Evolutionary conservation across 1,140 invertebrate genomes (phyloP), one percentile per base, ranked within the genome.

Genomic region (Neodiprion virginianus): DNA sequence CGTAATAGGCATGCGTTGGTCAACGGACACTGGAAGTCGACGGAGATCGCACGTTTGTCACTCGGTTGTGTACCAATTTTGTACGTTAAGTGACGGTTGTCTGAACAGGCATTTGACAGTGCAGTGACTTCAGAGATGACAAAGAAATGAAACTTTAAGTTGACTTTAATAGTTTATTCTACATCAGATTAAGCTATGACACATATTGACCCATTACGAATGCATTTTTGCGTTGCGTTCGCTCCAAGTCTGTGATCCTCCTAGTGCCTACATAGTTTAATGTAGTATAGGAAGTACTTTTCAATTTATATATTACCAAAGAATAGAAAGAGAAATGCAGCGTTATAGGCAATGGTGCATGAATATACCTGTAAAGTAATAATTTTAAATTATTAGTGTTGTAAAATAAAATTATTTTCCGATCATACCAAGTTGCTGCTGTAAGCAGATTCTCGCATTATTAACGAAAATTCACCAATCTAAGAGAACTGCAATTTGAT

Each of bases 231-330:
- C n/a, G 23, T 28, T n/a, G 73, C 53, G 48, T 23, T 71, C 53
- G n/a, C 11, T 61, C 48, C 78, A 80, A 83, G 78, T 83, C 84
- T 85, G 84, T 85, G 84, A 85, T 85, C 80, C 76, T 80, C 84
- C 84, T 84, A 84, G 82, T 85, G 84, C 81, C 83, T 84, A 71
- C 70, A 21, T 71, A 71, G 70, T 49, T 17, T 71, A 71, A 17
- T 40, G n/a, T 61, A 61, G 53, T 61, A 61, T 61, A 61, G 53
- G 53, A 61, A 14, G 53, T 61, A 61, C 53, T 61, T 61, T 61
- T 61, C 7, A 49, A 71, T 71, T 71, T 21, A 71, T 71, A 81
- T 80, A 82, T 75, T 83, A 74, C 82, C 82, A 83, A 84, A 83
- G 82, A 84, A 67, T 79, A 67, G 61, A 72, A 21, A 12, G 74